Evolutionary conservation across 23 tunicate species (phyloP).

Genomic region (Oikopleura dioica): DNA sequence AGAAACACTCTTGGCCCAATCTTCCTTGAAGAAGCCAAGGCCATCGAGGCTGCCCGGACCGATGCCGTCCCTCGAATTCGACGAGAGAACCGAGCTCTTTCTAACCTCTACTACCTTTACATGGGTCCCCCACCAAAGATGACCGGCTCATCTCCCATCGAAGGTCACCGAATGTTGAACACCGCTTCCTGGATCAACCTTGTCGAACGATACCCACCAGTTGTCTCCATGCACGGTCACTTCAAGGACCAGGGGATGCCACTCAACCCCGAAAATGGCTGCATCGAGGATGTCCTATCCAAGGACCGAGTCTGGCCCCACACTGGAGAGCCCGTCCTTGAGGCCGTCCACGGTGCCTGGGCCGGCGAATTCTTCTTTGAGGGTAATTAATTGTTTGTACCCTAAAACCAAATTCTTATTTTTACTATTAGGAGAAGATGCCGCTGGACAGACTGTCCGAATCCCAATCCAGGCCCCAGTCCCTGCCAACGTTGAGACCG

Average conservation of each 20-base stretch:
- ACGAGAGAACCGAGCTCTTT: not conserved
- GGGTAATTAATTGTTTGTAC: not conserved
- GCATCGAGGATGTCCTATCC: not conserved
- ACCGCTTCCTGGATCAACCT: not conserved
- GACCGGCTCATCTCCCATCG: not conserved
- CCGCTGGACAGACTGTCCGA: not conserved
- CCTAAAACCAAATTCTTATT: too few relatives aligned
- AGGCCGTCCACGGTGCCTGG: not conserved
- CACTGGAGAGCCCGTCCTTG: not conserved
- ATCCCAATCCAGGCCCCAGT: not conserved
- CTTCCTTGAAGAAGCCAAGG: not conserved
- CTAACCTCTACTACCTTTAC: not conserved
- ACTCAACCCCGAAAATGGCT: too few relatives aligned
- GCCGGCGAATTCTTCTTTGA: not conserved
- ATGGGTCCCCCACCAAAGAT: not conserved
- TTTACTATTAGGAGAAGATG: not conserved
- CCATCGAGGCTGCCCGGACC: constrained; percentile 1
- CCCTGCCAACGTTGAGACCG: not conserved
- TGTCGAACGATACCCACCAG: not conserved
- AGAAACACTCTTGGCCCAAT: not conserved
- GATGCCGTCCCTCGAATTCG: not conserved
- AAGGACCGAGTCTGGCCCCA: not conserved
- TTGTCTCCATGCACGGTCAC: not conserved
- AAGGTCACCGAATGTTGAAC: not conserved
- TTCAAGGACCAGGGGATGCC: not conserved